Evolutionary conservation across 2,797 vertebrate genomes (phyloP).

Genomic region (Vireo griseus): DNA sequence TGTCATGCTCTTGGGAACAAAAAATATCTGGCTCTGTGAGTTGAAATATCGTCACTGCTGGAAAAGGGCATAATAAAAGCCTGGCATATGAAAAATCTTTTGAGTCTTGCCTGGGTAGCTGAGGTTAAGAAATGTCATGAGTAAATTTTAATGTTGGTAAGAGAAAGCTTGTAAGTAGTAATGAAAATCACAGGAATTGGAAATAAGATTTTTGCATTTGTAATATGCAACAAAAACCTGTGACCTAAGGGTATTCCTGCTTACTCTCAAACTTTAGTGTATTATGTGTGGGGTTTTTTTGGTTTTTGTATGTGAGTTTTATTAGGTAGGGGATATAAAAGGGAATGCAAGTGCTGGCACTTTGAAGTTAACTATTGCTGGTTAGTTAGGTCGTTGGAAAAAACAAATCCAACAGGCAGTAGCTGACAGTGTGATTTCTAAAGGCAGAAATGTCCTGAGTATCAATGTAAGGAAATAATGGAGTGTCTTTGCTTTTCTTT

Average conservation of each 20-base stretch:
- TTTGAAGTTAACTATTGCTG: not conserved
- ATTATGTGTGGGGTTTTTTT: not conserved
- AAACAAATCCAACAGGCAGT: not conserved
- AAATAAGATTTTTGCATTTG: not conserved
- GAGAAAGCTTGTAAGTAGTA: not conserved
- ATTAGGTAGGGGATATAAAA: not conserved
- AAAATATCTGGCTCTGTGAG: not conserved
- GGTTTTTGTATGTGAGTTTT: not conserved
- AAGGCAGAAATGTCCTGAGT: not conserved
- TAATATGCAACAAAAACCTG: not conserved
- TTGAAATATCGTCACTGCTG: not conserved
- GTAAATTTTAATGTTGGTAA: not conserved
- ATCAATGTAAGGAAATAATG: not conserved
- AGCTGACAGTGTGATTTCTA: not conserved
- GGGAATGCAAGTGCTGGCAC: not conserved
- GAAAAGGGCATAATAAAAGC: not conserved
- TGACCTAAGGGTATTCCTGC: not conserved
- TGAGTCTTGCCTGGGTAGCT: not conserved
- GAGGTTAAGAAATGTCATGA: not conserved
- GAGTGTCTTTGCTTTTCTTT: not conserved
- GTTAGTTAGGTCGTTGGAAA: not conserved
- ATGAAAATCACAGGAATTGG: not conserved
- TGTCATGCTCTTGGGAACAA: not conserved
- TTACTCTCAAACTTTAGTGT: not conserved
- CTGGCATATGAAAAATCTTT: not conserved